phyloP scores from a whole-genome alignment of 2,888 invertebrate genomes.

The Rhaphigaster nebulosa region DNA sequence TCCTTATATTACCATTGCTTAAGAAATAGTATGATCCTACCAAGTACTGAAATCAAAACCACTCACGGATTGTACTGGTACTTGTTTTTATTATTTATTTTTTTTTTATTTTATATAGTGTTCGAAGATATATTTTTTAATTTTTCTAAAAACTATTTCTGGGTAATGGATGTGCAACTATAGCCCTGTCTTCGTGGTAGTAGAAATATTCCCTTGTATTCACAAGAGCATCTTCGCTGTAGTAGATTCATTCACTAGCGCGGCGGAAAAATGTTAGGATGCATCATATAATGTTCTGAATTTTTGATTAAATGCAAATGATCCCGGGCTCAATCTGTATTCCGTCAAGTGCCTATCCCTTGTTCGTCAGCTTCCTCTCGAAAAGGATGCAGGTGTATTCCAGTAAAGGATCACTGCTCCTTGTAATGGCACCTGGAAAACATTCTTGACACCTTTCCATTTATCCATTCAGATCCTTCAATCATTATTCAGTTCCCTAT shows the following conservation, averaged over 20 bases:
- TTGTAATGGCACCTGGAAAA: not conserved
- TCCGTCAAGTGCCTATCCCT: not conserved
- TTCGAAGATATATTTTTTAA: too few relatives aligned
- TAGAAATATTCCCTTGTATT: not conserved
- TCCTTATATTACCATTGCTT: too few relatives aligned
- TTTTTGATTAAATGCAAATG: slow-evolving; percentile 53
- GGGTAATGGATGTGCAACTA: too few relatives aligned
- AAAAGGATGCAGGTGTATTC: slow-evolving; percentile 52
- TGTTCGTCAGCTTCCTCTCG: slow-evolving; percentile 52
- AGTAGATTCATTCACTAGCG: not conserved
- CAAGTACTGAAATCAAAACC: too few relatives aligned
- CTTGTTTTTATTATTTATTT: too few relatives aligned
- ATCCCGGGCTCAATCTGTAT: not conserved
- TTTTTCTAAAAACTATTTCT: too few relatives aligned
- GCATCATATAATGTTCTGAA: slow-evolving; percentile 53
- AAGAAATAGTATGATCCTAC: too few relatives aligned
- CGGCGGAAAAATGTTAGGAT: slow-evolving; percentile 50
- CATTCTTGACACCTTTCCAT: not conserved
- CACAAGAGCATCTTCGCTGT: not conserved
- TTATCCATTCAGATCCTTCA: slow-evolving; percentile 3
- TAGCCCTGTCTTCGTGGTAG: too few relatives aligned
- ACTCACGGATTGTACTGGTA: too few relatives aligned
- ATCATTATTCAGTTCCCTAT: not conserved
- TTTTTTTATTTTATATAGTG: too few relatives aligned
- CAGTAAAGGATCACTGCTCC: slow-evolving; percentile 42